Evolutionary conservation across 2,888 invertebrate genomes (phyloP).

Genomic region (Elegia similella): DNA sequence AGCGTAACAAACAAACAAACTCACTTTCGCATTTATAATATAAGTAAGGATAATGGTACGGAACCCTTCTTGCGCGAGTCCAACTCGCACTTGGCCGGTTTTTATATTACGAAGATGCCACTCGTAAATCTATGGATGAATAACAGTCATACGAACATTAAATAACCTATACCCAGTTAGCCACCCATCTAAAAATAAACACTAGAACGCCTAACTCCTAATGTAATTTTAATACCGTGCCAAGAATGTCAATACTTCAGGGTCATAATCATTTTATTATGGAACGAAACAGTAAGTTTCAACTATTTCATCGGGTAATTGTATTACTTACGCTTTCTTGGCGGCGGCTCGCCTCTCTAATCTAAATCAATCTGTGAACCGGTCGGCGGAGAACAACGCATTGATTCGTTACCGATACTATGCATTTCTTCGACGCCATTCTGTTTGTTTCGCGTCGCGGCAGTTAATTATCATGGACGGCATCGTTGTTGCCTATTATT

Average conservation of each 20-base stretch:
- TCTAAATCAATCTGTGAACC: slow-evolving; percentile 12
- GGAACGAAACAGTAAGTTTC: slow-evolving; percentile 7
- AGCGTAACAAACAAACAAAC: too few species aligned
- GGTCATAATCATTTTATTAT: slow-evolving; percentile 2
- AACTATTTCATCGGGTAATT: slow-evolving; percentile 22
- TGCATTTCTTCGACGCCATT: not conserved
- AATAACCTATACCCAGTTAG: too few species aligned
- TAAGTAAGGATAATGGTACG: too few species aligned
- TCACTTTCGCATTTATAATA: too few species aligned
- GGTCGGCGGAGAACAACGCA: slow-evolving; percentile 18
- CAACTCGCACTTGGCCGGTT: too few species aligned
- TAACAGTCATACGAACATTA: too few species aligned
- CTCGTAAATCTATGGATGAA: too few species aligned
- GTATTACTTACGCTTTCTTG: slow-evolving; percentile 36
- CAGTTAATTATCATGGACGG: too few species aligned
- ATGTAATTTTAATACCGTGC: not conserved
- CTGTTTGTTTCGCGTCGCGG: not conserved
- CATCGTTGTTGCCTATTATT: too few species aligned
- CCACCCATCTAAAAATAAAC: not conserved
- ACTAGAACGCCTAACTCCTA: not conserved
- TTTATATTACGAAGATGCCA: too few species aligned
- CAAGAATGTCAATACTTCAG: slow-evolving; percentile 6
- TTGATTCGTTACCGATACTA: slow-evolving; percentile 10
- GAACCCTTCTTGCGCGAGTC: too few species aligned
- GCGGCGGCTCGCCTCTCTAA: slow-evolving; percentile 18